Conservation (phyloP, 2,113 vertebrate species). For the Physeter macrocephalus region DNA sequence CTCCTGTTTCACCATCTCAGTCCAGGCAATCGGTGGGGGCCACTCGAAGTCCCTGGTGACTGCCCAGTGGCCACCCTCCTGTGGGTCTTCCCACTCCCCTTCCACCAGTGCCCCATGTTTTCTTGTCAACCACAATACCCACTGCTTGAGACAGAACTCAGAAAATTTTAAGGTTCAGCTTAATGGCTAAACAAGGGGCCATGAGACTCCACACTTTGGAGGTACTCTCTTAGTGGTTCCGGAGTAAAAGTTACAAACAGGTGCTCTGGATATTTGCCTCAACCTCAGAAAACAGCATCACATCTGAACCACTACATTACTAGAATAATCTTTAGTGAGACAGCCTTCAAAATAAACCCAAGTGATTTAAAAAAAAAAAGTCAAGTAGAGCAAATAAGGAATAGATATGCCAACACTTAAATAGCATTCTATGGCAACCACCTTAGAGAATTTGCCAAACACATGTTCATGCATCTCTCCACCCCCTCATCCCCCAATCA, state of each 20-base stretch:
- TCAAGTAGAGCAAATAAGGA: not conserved
- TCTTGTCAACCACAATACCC: not conserved
- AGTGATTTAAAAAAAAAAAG: not conserved
- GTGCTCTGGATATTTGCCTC: not conserved
- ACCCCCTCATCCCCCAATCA: not conserved
- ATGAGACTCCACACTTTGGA: not conserved
- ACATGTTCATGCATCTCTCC: not conserved
- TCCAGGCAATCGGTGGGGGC: not conserved
- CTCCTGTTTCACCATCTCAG: not conserved
- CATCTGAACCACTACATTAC: not conserved
- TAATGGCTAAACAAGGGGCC: not conserved
- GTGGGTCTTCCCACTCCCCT: not conserved
- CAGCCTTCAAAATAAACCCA: not conserved
- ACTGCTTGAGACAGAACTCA: not conserved
- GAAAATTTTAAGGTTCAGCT: not conserved
- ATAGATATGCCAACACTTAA: not conserved
- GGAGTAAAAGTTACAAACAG: not conserved
- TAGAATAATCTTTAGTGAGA: slow-evolving; percentile 8
- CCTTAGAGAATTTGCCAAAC: not conserved
- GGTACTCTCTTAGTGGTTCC: not conserved
- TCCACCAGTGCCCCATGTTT: not conserved
- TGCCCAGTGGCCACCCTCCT: not conserved
- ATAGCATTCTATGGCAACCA: not conserved
- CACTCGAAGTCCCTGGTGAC: not conserved
- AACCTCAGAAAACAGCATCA: not conserved